A percentile compares a stretch with the other conserved stretches of the same genome.
These are phyloP conservation scores for Aphaenogaster ashmeadi DNA, from an alignment of 1,140 invertebrate species.

Conservation along the genomic window DNA sequence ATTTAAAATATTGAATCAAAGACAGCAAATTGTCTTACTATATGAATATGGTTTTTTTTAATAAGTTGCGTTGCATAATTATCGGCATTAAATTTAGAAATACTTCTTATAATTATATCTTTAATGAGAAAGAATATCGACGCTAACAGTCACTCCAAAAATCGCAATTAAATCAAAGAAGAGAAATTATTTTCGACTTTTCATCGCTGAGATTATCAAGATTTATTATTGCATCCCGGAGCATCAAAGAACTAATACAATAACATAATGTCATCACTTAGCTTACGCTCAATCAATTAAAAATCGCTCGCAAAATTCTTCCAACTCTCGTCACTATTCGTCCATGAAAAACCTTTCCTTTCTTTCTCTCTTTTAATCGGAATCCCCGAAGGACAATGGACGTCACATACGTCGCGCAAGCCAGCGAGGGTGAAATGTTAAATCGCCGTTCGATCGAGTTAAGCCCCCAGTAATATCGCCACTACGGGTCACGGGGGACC, in stretches of 20 bases:
- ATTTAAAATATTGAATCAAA: not conserved
- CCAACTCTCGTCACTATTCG: not conserved
- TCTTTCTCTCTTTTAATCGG: conserved; percentile 20
- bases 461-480: conserved; percentile 83
- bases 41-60: not conserved
- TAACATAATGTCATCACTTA: conserved; percentile 13
- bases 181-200: not conserved
- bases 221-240: not conserved
- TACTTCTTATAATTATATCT: not conserved
- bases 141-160: not conserved
- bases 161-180: not conserved
- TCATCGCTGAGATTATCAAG: not conserved
- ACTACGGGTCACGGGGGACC: conserved; percentile 67
- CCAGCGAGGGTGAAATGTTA: conserved; percentile 79
- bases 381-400: conserved; percentile 85
- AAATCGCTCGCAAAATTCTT: conserved; percentile 29
- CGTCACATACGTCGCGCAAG: conserved; percentile 80
- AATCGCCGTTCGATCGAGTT: conserved; percentile 84
- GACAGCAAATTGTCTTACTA: not conserved
- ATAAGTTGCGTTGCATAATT: not conserved
- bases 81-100: not conserved
- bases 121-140: not conserved
- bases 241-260: not conserved
- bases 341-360: conserved; percentile 36
- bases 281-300: not conserved